These are phyloP conservation scores for Pyrgilauda ruficollis DNA, from an alignment of 2,113 vertebrate genomes.

Conservation along the genomic window DNA sequence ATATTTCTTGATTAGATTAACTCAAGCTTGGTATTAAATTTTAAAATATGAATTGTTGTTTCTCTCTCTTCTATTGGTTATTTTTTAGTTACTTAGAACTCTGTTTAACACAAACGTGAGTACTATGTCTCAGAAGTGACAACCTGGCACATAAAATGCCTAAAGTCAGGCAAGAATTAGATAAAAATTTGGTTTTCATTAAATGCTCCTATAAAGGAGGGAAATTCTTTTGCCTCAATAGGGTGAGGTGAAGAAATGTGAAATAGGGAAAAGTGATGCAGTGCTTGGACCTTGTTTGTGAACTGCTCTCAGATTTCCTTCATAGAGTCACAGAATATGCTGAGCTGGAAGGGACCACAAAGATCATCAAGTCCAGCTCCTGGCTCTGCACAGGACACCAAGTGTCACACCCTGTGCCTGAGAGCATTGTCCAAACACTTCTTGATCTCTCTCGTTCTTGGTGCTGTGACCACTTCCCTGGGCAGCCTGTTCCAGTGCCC, in stretches of 20 bases:
- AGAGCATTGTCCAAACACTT: rapidly evolving
- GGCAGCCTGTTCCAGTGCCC: background rate
- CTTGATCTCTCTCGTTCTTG: background rate
- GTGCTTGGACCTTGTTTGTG: background rate
- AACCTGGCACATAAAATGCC: background rate
- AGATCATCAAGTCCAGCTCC: background rate
- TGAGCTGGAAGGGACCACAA: background rate
- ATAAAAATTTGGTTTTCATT: background rate
- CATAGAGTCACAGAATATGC: background rate
- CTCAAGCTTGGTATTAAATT: background rate
- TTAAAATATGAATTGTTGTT: background rate
- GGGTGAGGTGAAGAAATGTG: background rate
- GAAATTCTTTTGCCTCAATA: background rate
- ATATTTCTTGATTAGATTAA: background rate
- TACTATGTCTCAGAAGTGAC: background rate
- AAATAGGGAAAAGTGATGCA: background rate
- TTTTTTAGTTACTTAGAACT: background rate
- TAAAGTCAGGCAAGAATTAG: background rate
- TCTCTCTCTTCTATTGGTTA: background rate
- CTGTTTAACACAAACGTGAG: background rate
- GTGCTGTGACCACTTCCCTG: too few species aligned
- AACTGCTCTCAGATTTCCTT: background rate
- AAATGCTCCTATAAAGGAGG: background rate
- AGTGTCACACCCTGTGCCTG: too few species aligned
- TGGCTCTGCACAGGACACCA: background rate